A percentile compares a stretch with the other conserved stretches of the same genome.
phyloP scores from a whole-genome alignment of 2,888 invertebrate genomes.

The Noctua janthe region DNA sequence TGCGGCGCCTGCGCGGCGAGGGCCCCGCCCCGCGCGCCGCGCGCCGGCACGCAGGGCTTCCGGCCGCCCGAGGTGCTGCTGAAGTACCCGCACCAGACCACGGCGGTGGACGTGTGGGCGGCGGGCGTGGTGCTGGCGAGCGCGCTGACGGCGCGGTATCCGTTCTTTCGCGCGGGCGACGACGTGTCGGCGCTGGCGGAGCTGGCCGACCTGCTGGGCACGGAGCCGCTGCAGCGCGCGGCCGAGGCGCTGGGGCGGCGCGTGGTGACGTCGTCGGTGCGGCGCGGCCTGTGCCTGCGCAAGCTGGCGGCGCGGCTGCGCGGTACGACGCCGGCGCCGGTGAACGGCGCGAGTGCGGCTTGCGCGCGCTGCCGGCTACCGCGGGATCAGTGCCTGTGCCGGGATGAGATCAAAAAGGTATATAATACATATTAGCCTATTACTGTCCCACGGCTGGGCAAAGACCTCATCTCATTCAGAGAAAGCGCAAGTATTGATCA shows the following conservation, averaged over 20 bases:
- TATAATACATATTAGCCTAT: conserved; percentile 29
- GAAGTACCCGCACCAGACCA: conserved; percentile 94
- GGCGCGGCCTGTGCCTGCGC: conserved; percentile 80
- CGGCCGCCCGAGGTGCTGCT: conserved; percentile 96
- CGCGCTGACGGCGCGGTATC: conserved; percentile 94
- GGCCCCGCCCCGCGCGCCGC: conserved; percentile 92
- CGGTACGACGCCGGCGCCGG: conserved; percentile 45
- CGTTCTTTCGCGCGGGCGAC: conserved; percentile 95
- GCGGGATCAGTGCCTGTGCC: conserved; percentile 75
- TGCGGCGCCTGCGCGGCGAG: conserved; percentile 92
- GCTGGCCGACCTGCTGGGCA: conserved; percentile 95
- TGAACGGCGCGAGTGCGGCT: conserved; percentile 35
- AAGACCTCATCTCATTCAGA: neutral
- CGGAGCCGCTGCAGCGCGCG: conserved; percentile 92
- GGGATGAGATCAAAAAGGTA: conserved; percentile 69
- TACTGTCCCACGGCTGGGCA: neutral
- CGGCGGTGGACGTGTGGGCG: conserved; percentile 97
- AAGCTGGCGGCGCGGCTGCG: conserved; percentile 79
- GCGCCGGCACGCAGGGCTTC: conserved; percentile 97
- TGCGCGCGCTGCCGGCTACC: conserved; percentile 48
- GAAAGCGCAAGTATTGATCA: neutral
- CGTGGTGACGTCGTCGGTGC: conserved; percentile 73
- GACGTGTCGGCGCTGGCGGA: conserved; percentile 94
- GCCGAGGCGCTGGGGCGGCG: conserved; percentile 91
- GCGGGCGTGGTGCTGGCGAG: conserved; percentile 94